Evolutionary conservation across 2,888 invertebrate species (phyloP).

Genomic region (Ophion ellenae): DNA sequence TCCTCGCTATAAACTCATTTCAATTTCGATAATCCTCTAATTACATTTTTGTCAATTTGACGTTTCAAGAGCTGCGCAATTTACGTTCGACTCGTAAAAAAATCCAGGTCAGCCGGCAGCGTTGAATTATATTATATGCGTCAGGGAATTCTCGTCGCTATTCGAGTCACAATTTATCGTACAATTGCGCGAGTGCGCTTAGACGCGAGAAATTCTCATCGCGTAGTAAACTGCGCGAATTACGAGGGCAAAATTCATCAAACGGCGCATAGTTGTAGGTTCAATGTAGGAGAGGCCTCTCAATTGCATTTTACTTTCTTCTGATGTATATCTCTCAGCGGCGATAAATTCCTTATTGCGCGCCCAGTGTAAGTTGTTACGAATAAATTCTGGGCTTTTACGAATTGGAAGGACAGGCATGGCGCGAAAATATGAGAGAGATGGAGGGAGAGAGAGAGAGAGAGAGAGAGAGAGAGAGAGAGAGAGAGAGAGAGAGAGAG

Average conservation of each 20-base stretch:
- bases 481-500: slow-evolving; percentile 1
- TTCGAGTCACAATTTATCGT: background rate
- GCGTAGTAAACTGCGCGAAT: background rate
- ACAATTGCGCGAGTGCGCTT: background rate
- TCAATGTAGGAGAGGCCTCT: background rate
- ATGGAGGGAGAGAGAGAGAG: background rate
- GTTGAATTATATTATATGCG: too few species aligned
- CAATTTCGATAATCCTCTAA: too few species aligned
- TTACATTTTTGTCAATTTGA: too few species aligned
- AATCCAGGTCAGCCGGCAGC: too few species aligned
- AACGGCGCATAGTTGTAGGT: background rate
- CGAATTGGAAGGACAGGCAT: slow-evolving; percentile 38
- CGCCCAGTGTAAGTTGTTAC: slow-evolving; percentile 5
- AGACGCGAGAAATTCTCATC: background rate
- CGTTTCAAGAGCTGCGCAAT: too few species aligned
- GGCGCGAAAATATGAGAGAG: slow-evolving; percentile 43
- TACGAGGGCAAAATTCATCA: slow-evolving; percentile 12
- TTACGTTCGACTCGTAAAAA: too few species aligned
- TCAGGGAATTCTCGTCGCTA: background rate
- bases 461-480: too few species aligned
- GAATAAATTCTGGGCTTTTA: slow-evolving; percentile 46
- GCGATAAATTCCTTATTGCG: slow-evolving; percentile 20
- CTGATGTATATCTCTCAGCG: background rate
- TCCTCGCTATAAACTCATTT: too few species aligned
- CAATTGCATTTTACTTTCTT: slow-evolving; percentile 1